A percentile compares a stretch with the other conserved stretches of the same genome.
These are phyloP conservation scores for Ataeniobius toweri DNA, from an alignment of 2,797 vertebrate species.

Conservation along the genomic window DNA sequence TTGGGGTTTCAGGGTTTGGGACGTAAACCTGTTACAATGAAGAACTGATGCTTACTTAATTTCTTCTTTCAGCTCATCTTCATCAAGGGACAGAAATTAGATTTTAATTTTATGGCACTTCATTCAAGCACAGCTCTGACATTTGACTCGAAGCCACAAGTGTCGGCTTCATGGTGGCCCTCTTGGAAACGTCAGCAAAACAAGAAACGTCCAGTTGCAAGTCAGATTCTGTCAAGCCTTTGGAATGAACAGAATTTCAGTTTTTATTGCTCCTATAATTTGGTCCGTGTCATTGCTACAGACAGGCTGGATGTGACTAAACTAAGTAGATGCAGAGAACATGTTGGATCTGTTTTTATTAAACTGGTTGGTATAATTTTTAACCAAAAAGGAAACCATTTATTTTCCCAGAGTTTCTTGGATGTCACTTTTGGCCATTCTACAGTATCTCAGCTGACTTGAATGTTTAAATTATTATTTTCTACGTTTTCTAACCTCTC, in stretches of 20 bases:
- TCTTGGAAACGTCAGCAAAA: conserved; percentile 31
- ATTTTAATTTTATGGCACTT: conserved; percentile 18
- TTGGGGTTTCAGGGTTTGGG: not conserved
- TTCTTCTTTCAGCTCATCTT: conserved; percentile 3
- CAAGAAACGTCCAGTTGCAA: conserved; percentile 14
- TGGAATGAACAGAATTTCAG: conserved; percentile 8
- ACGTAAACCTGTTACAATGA: not conserved
- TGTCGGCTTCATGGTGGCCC: conserved; percentile 29
- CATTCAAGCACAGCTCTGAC: conserved; percentile 20
- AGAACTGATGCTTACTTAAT: not conserved
- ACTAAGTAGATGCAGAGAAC: not conserved
- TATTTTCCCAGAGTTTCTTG: not conserved
- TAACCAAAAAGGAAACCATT: not conserved
- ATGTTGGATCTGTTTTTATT: not conserved
- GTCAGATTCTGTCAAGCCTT: not conserved
- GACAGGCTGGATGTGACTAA: not conserved
- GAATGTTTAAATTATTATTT: not conserved
- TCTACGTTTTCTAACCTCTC: not conserved
- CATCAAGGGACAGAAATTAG: not conserved
- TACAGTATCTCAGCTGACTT: not conserved
- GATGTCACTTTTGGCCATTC: not conserved
- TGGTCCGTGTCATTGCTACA: not conserved
- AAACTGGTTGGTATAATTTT: not conserved
- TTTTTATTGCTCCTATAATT: not conserved
- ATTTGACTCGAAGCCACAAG: conserved; percentile 45